Evolutionary conservation across 2,797 vertebrate species (phyloP), one percentile per base, ranked within the genome.

Genomic region (Siniperca obscura): DNA sequence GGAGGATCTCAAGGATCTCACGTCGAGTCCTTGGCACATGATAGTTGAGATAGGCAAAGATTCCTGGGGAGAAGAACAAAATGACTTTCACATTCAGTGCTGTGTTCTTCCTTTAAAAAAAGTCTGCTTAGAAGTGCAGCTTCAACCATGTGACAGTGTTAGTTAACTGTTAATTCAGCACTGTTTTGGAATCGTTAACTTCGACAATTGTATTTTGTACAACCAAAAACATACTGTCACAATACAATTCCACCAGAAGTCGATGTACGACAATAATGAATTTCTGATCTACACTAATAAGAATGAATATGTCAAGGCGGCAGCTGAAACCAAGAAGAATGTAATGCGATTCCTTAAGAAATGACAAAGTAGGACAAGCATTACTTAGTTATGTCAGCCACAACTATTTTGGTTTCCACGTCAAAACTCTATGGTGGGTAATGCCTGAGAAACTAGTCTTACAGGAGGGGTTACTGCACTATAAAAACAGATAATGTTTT

Each of bases 11-110:
- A 92, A 99, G 96, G 95, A 99, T 98, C 91, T 99, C 98, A 60
- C 97, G 91, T 22, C 98, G 97, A 65, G 97, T 98, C 91, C 97
- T 96, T 79, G 98, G 98, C 82, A 99, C 98, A 70, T 99, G 98
- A 93, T 99, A 99, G 92, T 99, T 99, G 89, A 99, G 96, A 95
- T 99, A 99, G 69, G 98, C 98, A 94, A 99, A 99, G 90, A 99
- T 99, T 94, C 98, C 98, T 99, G 50, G 0, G 67, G 70, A 72
- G 34, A 52, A 5, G 44, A 52, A 65, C 16, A 64, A 53, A 73
- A 82, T 56, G 21, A 46, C 6, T 30, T 30, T 30, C 62, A 53
- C 38, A 55, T 46, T 68, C 9, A 66, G 14, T 17, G 14, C 3
- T 42, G 42, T 36, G 59, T 59, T 57, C 3, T 7, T 30, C 3